Evolutionary conservation across 2,888 invertebrate species (phyloP), one percentile per base, ranked within the genome.

Genomic region (Oxystoma pomonae): DNA sequence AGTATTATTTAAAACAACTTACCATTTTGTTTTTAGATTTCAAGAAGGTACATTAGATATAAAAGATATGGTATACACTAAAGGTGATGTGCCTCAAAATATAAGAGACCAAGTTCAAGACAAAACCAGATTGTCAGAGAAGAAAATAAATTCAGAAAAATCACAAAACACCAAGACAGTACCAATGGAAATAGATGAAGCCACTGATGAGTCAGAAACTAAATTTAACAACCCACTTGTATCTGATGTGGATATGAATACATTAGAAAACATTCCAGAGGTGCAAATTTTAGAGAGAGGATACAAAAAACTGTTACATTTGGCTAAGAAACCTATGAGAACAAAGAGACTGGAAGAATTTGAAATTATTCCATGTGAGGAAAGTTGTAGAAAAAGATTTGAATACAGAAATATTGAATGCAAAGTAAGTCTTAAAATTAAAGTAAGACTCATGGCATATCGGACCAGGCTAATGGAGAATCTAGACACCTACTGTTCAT

Each of bases 1-100:
- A n/a, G n/a, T n/a, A n/a, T n/a, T n/a, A n/a, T n/a, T n/a, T n/a
- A n/a, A n/a, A n/a, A n/a, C n/a, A n/a, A n/a, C n/a, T n/a, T n/a
- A n/a, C n/a, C n/a, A 35, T 35, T 35, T 35, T 35, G 3, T 35
- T 35, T 7, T 35, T 35, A 35, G 35, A 70, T 70, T 78, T 52
- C 74, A 74, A 56, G 68, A 74, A 59, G 75, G 74, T 9, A 68
- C 71, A 20, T 70, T 80, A 53, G 71, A 74, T 62, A 71, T 77
- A 51, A 69, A 76, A 22, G 75, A 77, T 65, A 68, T 75, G 52
- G 65, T 60, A 63, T 19, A 55, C 57, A 64, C 55, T 21, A 52
- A 35, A 35, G 35, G 12, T 7, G 35, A 35, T 35, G 12, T 12
- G n/a, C n/a, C n/a, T n/a, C n/a, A n/a, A n/a, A n/a, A n/a, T n/a